Percentiles rank a stretch among this genome's conserved stretches.
These are phyloP conservation scores for Anguilla japonica DNA, from an alignment of 2,113 vertebrate genomes.

Conservation along the genomic window DNA sequence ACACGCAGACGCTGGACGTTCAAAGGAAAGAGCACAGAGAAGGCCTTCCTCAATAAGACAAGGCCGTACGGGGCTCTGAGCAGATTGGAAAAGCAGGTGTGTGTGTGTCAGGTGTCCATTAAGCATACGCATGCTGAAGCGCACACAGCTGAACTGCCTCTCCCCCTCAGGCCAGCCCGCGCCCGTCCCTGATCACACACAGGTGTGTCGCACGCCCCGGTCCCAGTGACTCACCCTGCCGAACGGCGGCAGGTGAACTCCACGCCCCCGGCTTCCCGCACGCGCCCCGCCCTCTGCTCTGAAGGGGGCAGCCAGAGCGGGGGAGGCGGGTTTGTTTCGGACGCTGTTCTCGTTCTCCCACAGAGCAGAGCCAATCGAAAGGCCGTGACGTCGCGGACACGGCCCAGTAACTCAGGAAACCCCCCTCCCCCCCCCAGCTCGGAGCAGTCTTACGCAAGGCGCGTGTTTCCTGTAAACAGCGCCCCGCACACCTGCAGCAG, in stretches of 20 bases:
- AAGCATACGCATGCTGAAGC: background rate
- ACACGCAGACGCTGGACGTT: background rate
- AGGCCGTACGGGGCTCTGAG: background rate
- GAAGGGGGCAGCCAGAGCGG: background rate
- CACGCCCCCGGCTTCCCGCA: background rate
- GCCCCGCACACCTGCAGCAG: background rate
- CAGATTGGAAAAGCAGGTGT: too few species aligned
- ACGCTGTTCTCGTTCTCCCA: background rate
- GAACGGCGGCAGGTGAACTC: too few species aligned
- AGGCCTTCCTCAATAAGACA: background rate
- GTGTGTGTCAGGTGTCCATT: too few species aligned
- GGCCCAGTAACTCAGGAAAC: background rate
- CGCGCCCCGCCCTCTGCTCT: background rate
- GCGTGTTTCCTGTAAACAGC: background rate
- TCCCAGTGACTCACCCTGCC: conserved; percentile 23
- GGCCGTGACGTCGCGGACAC: background rate
- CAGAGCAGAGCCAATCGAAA: background rate
- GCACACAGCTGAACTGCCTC: too few species aligned
- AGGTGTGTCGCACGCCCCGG: conserved; percentile 60
- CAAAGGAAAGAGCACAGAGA: background rate
- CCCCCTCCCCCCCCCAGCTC: background rate
- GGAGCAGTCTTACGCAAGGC: background rate
- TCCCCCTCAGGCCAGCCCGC: conserved; percentile 28
- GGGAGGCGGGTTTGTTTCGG: background rate
- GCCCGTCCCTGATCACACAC: conserved; percentile 59